Conservation (phyloP, 2,888 invertebrate genomes). For the Platycheirus albimanus region DNA sequence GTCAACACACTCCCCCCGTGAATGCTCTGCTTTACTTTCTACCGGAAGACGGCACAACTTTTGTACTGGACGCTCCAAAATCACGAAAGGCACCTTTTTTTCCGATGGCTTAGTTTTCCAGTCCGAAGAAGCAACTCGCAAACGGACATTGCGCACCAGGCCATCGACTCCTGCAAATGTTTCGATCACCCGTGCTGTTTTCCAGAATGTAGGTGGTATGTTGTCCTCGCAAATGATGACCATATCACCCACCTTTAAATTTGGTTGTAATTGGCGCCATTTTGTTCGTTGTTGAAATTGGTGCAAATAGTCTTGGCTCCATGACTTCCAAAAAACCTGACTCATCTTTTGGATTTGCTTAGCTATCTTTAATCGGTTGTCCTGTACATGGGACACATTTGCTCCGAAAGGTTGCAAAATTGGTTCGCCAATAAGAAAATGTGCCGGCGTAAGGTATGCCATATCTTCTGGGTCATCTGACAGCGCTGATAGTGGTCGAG, state of each 20-base stretch:
- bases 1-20: too few relatives aligned
- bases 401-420: not conserved
- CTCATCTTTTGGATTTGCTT: not conserved
- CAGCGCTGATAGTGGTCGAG: not conserved
- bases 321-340: not conserved
- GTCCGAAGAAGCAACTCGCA: too few relatives aligned
- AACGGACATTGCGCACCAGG: too few relatives aligned
- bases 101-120: too few relatives aligned
- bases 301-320: not conserved
- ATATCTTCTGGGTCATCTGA: constrained; percentile 4
- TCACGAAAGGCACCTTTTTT: too few relatives aligned
- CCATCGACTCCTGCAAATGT: too few relatives aligned
- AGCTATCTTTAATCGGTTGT: not conserved
- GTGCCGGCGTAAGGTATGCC: not conserved
- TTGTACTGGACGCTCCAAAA: too few relatives aligned
- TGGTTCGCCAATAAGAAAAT: constrained; percentile 12
- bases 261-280: not conserved
- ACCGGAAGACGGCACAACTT: too few relatives aligned
- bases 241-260: not conserved
- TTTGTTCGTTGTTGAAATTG: constrained; percentile 7
- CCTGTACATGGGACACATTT: not conserved
- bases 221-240: not conserved
- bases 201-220: not conserved
- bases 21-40: not conserved
- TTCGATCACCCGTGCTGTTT: too few relatives aligned